Evolutionary conservation across 2,888 invertebrate genomes (phyloP), one percentile per base, ranked within the genome.

Genomic region (Andrena chrysosceles): DNA sequence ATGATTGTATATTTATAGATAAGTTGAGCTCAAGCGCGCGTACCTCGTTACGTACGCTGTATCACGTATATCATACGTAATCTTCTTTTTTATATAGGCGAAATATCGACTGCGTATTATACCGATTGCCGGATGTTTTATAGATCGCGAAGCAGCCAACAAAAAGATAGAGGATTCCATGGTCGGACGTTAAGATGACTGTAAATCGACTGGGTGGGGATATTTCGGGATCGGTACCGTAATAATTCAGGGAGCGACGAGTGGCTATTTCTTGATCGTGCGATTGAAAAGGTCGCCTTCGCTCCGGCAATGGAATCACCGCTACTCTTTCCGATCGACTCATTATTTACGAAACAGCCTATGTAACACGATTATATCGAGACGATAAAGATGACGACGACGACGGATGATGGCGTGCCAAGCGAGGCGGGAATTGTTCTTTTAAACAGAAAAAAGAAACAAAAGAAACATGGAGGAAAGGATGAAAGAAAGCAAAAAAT

Each of bases 381-480:
- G 75, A 81, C 67, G 80, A 80, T 73, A 64, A 73, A 63, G 49
- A 66, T 66, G 67, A 84, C 73, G 73, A 76, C 72, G 67, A 81
- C 71, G 75, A 78, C 77, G 81, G 66, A 83, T 52, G 82, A 76
- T 68, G 81, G 87, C 85, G 85, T 89, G 89, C 87, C 86, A 90
- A 89, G 87, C 83, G 67, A 85, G 84, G 83, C 85, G 85, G 86
- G 87, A 89, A 90, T 89, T 90, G 87, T 90, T 91, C 85, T 84
- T 83, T 78, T 84, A 85, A 72, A 60, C 31, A 26, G 35, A 56
- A 75, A 79, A 79, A 83, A 52, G 64, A 54, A 69, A 59, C 73
- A 70, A 81, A 8, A 54, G 6, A 54, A 20, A 54, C 7, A 2
- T 54, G 23, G 26, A 56, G 23, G 59, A 42, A 70, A 74, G 66